phyloP scores from a whole-genome alignment of 2,113 vertebrate genomes.

The Alectura lathami region DNA sequence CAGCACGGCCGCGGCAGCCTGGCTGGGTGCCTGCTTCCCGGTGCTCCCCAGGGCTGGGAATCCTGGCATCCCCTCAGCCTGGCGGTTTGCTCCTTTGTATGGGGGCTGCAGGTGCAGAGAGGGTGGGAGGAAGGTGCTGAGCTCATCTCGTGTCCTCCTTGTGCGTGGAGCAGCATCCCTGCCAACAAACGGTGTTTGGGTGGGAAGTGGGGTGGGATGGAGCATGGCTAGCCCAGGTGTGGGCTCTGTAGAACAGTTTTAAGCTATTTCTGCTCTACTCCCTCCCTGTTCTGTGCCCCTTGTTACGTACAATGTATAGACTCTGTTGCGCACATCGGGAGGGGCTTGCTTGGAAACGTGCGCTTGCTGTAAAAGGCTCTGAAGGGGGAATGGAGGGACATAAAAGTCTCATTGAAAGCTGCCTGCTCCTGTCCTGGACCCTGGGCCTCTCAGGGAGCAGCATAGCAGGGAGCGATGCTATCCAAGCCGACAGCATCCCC shows the following conservation, averaged over 20 bases:
- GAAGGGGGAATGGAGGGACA: neutral
- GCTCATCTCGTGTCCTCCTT: neutral
- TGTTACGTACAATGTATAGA: accelerated
- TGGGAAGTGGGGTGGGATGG: accelerated
- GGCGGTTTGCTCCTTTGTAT: neutral
- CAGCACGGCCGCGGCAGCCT: neutral
- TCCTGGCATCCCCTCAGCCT: neutral
- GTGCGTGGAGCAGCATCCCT: too few species aligned
- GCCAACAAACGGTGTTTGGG: neutral
- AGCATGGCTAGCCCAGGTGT: neutral
- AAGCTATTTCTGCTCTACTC: neutral
- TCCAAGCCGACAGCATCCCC: conserved; percentile 28
- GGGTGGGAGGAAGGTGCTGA: neutral
- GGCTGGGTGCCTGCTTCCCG: neutral
- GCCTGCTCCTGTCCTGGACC: neutral
- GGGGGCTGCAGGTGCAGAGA: neutral
- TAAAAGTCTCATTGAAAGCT: neutral
- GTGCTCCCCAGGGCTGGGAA: neutral
- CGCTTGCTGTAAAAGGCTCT: neutral
- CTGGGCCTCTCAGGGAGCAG: neutral
- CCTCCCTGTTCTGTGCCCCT: neutral
- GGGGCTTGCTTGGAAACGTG: neutral
- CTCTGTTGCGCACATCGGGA: neutral
- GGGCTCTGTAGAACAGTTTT: neutral
- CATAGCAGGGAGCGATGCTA: neutral